Evolutionary conservation across 1,140 invertebrate genomes (phyloP), one percentile per base, ranked within the genome.

Genomic region (Tribolium castaneum): DNA sequence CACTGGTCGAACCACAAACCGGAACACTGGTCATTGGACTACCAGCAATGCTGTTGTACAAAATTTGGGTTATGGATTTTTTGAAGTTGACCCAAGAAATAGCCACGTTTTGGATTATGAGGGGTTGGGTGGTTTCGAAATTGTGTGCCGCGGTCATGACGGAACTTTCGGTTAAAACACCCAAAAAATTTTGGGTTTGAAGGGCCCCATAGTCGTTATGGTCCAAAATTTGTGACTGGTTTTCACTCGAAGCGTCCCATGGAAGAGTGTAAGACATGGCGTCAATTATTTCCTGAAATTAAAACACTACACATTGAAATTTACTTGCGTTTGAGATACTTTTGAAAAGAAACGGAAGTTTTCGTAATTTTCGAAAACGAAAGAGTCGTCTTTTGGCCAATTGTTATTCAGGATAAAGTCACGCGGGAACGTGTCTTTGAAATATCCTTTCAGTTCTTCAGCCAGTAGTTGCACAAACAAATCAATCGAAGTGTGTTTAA

Each of bases 321-420:
- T 19, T 2, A 19, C 2, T 19, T 66, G 5, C 56, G 3, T 3
- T 9, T 13, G 19, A 30, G 6, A 6, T 79, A 80, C 39, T 14
- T 76, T 52, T 34, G 35, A 72, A 12, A 82, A 76, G 77, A 85
- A 85, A 6, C 80, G 81, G 22, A 86, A 83, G 19, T 54, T 16
- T 1, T 76, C 78, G n/a, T 62, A 76, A 13, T 80, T 74, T 13
- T 81, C 76, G 45, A 77, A 82, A 14, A 39, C 9, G 56, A 80
- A 83, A 56, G 70, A 80, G n/a, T 83, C 81, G 39, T 85, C 82
- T 56, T 77, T 76, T 0, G 85, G 85, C 85, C 85, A 87, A 73
- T 86, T 87, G 25, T 85, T 82, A 16, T 56, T 83, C 45, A 87
- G 79, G 14, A 85, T 49, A 78, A 73, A 85, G 83, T 6, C 84